Evolutionary conservation across 2,797 vertebrate species (phyloP).

Genomic region (Pangasius larnaudii): DNA sequence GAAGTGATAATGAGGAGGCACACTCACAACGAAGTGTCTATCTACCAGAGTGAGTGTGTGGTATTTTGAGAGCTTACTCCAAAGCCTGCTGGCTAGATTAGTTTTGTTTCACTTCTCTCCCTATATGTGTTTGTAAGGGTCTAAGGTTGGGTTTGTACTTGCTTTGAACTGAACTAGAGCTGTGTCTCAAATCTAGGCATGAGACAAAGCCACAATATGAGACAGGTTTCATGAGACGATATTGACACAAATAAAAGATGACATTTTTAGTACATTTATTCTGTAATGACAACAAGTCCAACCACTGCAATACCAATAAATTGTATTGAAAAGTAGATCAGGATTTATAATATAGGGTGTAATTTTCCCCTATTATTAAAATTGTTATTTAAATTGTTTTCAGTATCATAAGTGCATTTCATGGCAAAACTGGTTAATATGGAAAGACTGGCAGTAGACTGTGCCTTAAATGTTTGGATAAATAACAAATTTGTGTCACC

Average conservation of each 20-base stretch:
- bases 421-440: background rate
- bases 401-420: background rate
- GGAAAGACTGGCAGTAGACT: background rate
- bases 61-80: constrained; percentile 13
- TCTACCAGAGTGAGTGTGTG: background rate
- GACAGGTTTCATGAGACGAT: background rate
- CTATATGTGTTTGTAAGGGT: background rate
- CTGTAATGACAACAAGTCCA: background rate
- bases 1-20: constrained; percentile 37
- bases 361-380: background rate
- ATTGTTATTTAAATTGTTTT: background rate
- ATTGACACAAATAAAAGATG: background rate
- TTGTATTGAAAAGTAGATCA: background rate
- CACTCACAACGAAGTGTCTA: constrained; percentile 9
- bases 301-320: background rate
- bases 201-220: background rate
- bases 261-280: background rate
- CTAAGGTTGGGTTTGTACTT: background rate
- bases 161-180: background rate
- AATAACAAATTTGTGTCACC: background rate
- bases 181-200: background rate
- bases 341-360: background rate
- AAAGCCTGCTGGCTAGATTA: constrained; percentile 4
- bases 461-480: background rate
- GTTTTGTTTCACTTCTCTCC: background rate